phyloP scores from a whole-genome alignment of 2,113 vertebrate species.

The Eurystomus gularis region DNA sequence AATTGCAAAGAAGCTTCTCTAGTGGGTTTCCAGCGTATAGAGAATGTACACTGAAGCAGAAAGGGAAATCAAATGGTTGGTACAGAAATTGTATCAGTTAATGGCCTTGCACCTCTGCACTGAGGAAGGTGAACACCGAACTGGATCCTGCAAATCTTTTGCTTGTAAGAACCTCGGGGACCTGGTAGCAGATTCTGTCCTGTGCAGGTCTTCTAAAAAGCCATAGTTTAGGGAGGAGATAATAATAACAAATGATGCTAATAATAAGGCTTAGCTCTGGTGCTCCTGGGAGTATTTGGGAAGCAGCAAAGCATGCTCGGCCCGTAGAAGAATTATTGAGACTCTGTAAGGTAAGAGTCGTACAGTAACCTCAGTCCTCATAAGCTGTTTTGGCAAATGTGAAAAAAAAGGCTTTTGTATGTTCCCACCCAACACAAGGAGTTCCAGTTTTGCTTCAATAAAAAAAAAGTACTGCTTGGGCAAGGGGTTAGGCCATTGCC shows the following conservation, averaged over 20 bases:
- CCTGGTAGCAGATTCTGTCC: background rate
- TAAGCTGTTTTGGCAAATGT: background rate
- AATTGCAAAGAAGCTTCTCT: background rate
- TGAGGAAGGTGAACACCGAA: background rate
- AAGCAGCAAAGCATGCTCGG: background rate
- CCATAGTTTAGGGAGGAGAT: background rate
- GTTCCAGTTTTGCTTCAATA: background rate
- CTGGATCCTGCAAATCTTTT: background rate
- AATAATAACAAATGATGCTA: background rate
- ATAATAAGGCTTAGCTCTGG: background rate
- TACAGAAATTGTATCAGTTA: background rate
- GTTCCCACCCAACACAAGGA: background rate
- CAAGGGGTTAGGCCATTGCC: background rate
- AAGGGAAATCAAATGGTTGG: background rate
- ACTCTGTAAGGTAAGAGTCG: background rate
- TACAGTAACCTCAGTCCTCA: background rate
- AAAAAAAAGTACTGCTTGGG: background rate
- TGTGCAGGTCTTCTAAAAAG: background rate
- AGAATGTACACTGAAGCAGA: background rate
- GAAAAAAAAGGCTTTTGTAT: background rate
- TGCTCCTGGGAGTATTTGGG: background rate
- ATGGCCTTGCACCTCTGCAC: background rate
- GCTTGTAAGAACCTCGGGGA: background rate
- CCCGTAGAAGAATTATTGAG: background rate
- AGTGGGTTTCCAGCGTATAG: background rate